Conservation (phyloP, 2,888 invertebrate species). For the Hecatera dysodea region DNA sequence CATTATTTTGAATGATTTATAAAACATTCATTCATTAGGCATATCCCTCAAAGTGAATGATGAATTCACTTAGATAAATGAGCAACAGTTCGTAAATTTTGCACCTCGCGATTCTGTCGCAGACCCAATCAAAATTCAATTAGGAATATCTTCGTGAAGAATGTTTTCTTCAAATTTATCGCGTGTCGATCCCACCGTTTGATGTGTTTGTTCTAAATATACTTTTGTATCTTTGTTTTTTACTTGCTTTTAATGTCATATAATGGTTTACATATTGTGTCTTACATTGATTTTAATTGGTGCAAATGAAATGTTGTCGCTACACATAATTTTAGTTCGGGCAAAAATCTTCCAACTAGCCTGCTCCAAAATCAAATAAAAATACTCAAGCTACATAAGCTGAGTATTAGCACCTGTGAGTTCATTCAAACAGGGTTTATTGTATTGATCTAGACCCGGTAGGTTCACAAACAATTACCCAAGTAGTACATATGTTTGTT, state of each 20-base stretch:
- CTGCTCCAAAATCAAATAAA: conserved; percentile 20
- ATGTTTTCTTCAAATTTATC: conserved; percentile 51
- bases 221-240: conserved; percentile 12
- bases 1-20: conserved; percentile 61
- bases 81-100: conserved; percentile 72
- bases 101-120: conserved; percentile 50
- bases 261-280: background rate
- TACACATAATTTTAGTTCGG: background rate
- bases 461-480: conserved; percentile 13
- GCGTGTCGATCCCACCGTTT: conserved; percentile 19
- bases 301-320: background rate
- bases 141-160: conserved; percentile 62
- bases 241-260: background rate
- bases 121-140: conserved; percentile 64
- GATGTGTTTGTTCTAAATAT: conserved; percentile 28
- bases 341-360: background rate
- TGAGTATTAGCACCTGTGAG: conserved; percentile 32
- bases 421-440: conserved; percentile 35
- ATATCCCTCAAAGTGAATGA: conserved; percentile 72
- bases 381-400: background rate
- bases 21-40: conserved; percentile 72
- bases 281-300: conserved; percentile 1
- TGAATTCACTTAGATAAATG: conserved; percentile 71
- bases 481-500: conserved; percentile 14
- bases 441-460: conserved; percentile 31